A percentile compares a stretch with the other conserved stretches of the same genome.
phyloP scores from a whole-genome alignment of 2,888 invertebrate species.

The Lacanobia wlatinum region DNA sequence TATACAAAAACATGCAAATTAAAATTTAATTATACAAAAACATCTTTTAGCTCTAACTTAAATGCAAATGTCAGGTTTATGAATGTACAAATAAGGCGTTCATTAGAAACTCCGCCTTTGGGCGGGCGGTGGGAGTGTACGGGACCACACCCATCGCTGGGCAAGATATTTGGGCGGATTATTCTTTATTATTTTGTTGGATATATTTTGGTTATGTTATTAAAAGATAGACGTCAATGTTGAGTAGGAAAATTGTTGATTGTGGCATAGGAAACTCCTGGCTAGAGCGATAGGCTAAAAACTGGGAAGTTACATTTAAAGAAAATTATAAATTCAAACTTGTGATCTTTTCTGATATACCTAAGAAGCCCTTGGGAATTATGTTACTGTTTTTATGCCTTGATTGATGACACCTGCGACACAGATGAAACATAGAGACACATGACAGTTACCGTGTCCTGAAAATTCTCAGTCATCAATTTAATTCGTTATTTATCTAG shows the following conservation, averaged over 20 bases:
- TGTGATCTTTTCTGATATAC: too few relatives aligned
- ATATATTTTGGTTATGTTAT: slow-evolving; percentile 12
- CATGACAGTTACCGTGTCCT: too few relatives aligned
- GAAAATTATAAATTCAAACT: too few relatives aligned
- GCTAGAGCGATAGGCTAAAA: neutral
- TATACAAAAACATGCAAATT: slow-evolving; percentile 55
- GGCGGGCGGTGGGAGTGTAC: slow-evolving; percentile 75
- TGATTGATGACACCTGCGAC: too few relatives aligned
- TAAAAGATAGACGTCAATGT: neutral
- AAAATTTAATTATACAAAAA: slow-evolving; percentile 55
- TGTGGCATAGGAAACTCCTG: neutral
- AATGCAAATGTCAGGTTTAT: slow-evolving; percentile 56
- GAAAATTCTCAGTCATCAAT: too few relatives aligned
- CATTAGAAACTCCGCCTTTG: slow-evolving; percentile 82
- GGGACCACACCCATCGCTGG: slow-evolving; percentile 64
- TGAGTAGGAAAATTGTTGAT: neutral
- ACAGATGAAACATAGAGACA: too few relatives aligned
- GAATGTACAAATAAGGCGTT: slow-evolving; percentile 68
- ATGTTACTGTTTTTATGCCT: too few relatives aligned
- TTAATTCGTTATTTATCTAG: too few relatives aligned
- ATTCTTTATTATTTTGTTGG: slow-evolving; percentile 12
- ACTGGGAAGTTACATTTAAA: too few relatives aligned
- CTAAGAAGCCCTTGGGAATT: too few relatives aligned
- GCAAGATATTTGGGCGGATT: slow-evolving; percentile 56
- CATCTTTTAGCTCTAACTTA: slow-evolving; percentile 40